Percentiles rank a stretch among this genome's conserved stretches.
These are phyloP conservation scores for Protodeltote pygarga DNA, from an alignment of 2,888 invertebrate genomes.

Conservation along the genomic window DNA sequence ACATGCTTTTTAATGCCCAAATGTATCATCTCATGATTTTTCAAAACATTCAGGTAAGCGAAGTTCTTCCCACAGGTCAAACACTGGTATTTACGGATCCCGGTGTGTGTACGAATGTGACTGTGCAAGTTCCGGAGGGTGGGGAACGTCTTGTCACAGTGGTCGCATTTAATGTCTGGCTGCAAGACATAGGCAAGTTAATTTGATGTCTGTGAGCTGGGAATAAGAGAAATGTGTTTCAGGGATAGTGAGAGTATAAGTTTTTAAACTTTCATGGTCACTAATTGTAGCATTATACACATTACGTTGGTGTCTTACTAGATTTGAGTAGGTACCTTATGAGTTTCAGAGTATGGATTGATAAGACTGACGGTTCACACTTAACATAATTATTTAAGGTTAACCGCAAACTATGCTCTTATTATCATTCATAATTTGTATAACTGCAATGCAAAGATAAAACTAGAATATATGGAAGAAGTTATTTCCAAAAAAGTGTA, in stretches of 20 bases:
- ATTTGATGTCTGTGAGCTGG: neutral
- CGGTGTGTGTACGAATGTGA: slow-evolving; percentile 87
- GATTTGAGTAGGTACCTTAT: too few relatives aligned
- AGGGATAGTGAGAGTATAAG: neutral
- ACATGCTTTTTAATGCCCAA: slow-evolving; percentile 89
- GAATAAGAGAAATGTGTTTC: neutral
- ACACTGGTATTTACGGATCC: slow-evolving; percentile 87
- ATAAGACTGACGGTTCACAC: too few relatives aligned
- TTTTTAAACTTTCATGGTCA: too few relatives aligned
- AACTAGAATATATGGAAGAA: too few relatives aligned
- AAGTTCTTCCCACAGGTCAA: slow-evolving; percentile 88
- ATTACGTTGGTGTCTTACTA: too few relatives aligned
- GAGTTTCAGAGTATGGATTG: too few relatives aligned
- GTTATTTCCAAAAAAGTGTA: too few relatives aligned
- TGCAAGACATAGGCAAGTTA: slow-evolving; percentile 47
- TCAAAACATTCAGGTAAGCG: slow-evolving; percentile 89
- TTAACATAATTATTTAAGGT: too few relatives aligned
- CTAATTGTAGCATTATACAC: too few relatives aligned
- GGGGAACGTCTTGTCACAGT: slow-evolving; percentile 81
- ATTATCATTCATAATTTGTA: too few relatives aligned
- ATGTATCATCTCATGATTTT: slow-evolving; percentile 91
- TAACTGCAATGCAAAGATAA: too few relatives aligned
- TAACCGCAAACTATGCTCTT: too few relatives aligned
- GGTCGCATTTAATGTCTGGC: slow-evolving; percentile 82
- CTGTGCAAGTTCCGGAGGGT: slow-evolving; percentile 88